These are phyloP conservation scores for Seriola dumerili DNA, from an alignment of 2,113 vertebrate genomes.

Conservation along the genomic window DNA sequence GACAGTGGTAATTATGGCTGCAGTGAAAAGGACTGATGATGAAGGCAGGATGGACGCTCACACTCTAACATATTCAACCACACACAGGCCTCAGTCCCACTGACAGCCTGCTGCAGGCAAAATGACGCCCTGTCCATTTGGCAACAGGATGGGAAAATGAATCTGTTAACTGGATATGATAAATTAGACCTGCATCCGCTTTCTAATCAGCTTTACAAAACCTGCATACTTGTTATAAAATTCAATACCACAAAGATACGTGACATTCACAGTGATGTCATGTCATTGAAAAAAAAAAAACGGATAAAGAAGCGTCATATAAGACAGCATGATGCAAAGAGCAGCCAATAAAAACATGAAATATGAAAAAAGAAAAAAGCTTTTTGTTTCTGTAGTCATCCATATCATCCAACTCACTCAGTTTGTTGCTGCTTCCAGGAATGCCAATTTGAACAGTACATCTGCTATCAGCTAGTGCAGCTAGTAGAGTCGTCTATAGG, in stretches of 20 bases:
- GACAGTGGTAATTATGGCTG: constrained; percentile 80
- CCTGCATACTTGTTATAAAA: constrained; percentile 36
- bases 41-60: constrained; percentile 64
- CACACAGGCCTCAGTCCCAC: constrained; percentile 49
- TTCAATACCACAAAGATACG: constrained; percentile 24
- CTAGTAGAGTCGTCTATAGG: neutral
- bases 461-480: neutral
- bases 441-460: constrained; percentile 26
- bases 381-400: constrained; percentile 17
- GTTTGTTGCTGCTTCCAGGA: neutral
- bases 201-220: constrained; percentile 66
- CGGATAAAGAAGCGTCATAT: constrained; percentile 17
- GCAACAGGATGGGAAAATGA: constrained; percentile 37
- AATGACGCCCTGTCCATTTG: constrained; percentile 68
- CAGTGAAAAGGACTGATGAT: constrained; percentile 66
- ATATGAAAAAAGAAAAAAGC: neutral
- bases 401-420: neutral
- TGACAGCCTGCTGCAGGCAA: constrained; percentile 64
- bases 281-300: constrained; percentile 7
- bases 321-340: constrained; percentile 11
- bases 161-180: constrained; percentile 64
- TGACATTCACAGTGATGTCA: constrained; percentile 3
- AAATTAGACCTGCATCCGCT: constrained; percentile 60
- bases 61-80: constrained; percentile 50
- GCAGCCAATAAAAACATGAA: constrained; percentile 28